Evolutionary conservation across 1,140 invertebrate species (phyloP).

Genomic region (Megalonaias nervosa): DNA sequence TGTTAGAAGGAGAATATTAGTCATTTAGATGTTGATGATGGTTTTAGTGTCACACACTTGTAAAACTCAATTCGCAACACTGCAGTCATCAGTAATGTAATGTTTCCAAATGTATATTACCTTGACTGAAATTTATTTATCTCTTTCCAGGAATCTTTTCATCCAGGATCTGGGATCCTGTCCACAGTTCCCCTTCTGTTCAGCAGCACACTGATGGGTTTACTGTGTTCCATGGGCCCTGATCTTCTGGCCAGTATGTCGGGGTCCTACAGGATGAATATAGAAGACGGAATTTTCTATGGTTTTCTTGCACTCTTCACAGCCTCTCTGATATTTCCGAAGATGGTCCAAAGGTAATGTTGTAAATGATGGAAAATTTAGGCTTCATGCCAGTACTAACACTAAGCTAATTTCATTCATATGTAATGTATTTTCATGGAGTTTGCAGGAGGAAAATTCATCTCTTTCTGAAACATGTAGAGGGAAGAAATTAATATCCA

Average conservation of each 20-base stretch:
- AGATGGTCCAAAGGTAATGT: slow-evolving; percentile 59
- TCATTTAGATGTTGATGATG: neutral
- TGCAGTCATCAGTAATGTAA: neutral
- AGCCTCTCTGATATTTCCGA: slow-evolving; percentile 63
- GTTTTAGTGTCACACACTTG: neutral
- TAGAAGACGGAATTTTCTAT: slow-evolving; percentile 60
- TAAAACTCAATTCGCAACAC: neutral
- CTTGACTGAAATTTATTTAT: neutral
- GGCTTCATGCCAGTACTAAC: neutral
- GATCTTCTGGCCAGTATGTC: slow-evolving; percentile 55
- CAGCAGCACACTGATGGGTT: slow-evolving; percentile 57
- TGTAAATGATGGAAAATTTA: neutral
- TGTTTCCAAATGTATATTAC: neutral
- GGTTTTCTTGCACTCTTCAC: slow-evolving; percentile 63
- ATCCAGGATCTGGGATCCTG: slow-evolving; percentile 42
- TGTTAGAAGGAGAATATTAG: no score
- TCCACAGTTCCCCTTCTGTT: slow-evolving; percentile 56
- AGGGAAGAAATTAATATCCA: no score
- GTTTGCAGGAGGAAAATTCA: neutral
- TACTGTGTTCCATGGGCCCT: slow-evolving; percentile 58
- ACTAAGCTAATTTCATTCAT: neutral
- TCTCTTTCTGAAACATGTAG: no score
- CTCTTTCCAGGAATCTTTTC: slow-evolving; percentile 13
- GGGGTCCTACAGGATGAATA: slow-evolving; percentile 51
- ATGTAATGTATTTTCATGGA: neutral